Conservation (phyloP, 1,140 invertebrate species). For the Drosophila ogumai region DNA sequence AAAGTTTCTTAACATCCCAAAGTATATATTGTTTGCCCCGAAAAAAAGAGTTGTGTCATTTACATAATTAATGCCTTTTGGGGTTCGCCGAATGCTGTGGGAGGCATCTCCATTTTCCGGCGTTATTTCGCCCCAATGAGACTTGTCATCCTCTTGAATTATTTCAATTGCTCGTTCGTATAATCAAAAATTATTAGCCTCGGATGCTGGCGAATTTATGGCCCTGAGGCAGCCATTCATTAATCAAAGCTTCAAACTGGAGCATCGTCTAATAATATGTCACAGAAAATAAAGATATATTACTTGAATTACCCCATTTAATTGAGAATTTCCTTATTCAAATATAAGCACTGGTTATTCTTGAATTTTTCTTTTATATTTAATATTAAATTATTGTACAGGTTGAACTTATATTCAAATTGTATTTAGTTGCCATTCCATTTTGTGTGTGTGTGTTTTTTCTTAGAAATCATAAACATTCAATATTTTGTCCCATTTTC, state of each 20-base stretch:
- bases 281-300: no score
- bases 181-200: constrained; percentile 41
- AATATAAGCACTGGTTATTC: neutral
- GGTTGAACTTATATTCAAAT: constrained; percentile 83
- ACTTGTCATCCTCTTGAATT: constrained; percentile 37
- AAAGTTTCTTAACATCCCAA: constrained; percentile 29
- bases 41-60: constrained; percentile 63
- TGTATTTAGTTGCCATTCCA: constrained; percentile 80
- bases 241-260: constrained; percentile 31
- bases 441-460: constrained; percentile 31
- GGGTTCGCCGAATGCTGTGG: constrained; percentile 16
- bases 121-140: neutral
- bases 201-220: constrained; percentile 53
- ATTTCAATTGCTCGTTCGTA: constrained; percentile 55
- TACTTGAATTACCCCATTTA: no score
- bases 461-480: constrained; percentile 78
- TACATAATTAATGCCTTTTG: constrained; percentile 60
- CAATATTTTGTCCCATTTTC: constrained; percentile 45
- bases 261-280: constrained; percentile 1
- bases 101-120: constrained; percentile 1
- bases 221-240: constrained; percentile 11
- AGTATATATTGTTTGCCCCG: constrained; percentile 15
- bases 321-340: neutral
- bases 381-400: constrained; percentile 84
- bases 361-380: constrained; percentile 68